phyloP scores from a whole-genome alignment of 64 coral and sea anemone genomes.

The Acropora tenuis region DNA sequence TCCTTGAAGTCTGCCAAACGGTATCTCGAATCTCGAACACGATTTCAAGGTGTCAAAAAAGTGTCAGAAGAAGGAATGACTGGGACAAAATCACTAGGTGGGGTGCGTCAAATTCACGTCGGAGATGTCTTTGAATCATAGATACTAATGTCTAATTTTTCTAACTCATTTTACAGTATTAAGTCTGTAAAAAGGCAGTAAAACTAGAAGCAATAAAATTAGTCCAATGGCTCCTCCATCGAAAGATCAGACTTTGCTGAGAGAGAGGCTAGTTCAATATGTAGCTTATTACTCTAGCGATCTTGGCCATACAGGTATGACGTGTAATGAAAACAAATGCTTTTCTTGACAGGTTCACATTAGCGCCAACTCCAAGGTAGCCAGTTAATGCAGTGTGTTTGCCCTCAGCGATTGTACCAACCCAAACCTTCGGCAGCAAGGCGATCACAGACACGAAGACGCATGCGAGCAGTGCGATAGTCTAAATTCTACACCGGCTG shows the following conservation, averaged over 20 bases:
- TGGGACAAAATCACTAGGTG: too few species aligned
- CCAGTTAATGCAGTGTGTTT: too few species aligned
- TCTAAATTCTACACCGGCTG: background rate
- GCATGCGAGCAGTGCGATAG: conserved; percentile 1
- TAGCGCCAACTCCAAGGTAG: background rate
- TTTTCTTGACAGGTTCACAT: too few species aligned
- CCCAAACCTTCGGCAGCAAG: background rate
- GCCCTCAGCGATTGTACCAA: too few species aligned
- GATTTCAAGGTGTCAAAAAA: conserved; percentile 63
- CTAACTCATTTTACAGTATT: too few species aligned
- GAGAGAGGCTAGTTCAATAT: background rate
- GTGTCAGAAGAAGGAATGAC: too few species aligned
- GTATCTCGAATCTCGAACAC: conserved; percentile 45
- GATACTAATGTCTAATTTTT: too few species aligned
- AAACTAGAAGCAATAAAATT: background rate
- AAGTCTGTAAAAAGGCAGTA: too few species aligned
- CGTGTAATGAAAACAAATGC: background rate
- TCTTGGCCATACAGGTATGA: background rate
- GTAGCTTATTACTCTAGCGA: background rate
- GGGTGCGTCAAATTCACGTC: too few species aligned
- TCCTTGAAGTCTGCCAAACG: conserved; percentile 49
- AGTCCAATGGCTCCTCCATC: background rate
- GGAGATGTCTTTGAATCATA: too few species aligned
- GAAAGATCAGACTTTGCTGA: background rate
- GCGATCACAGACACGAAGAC: conserved; percentile 9